Percentiles rank a stretch among this genome's conserved stretches.
phyloP scores from a whole-genome alignment of 2,888 invertebrate species.

The Pterostichus madidus region DNA sequence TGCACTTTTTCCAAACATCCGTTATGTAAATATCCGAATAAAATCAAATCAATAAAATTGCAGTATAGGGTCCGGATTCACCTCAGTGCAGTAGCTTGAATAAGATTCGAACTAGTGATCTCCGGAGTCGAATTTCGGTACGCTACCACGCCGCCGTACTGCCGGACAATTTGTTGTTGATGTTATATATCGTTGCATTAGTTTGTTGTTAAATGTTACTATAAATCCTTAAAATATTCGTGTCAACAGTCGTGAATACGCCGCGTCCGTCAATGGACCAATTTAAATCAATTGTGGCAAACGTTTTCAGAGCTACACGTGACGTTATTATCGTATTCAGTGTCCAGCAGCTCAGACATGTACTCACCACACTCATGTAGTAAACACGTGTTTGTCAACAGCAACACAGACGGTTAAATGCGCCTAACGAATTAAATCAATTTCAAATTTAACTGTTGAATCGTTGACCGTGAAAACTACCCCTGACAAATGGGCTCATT shows the following conservation, averaged over 20 bases:
- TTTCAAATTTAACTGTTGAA: neutral
- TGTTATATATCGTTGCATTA: no score
- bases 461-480: constrained; percentile 25
- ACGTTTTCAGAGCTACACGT: constrained; percentile 29
- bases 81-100: no score
- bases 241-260: neutral
- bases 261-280: constrained; percentile 53
- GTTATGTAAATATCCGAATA: no score
- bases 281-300: constrained; percentile 58
- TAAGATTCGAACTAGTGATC: no score
- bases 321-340: constrained; percentile 52
- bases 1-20: no score
- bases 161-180: no score
- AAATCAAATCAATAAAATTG: no score
- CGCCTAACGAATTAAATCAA: constrained; percentile 1
- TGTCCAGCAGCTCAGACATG: neutral
- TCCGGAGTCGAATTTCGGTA: no score
- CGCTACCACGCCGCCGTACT: no score
- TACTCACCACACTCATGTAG: neutral
- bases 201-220: no score
- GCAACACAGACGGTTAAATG: neutral
- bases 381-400: constrained; percentile 20
- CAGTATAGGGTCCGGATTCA: no score
- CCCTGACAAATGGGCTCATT: neutral
- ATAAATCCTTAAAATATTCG: no score